Percentiles rank a stretch among this genome's conserved stretches.
Evolutionary conservation across 2,888 invertebrate genomes (phyloP).

Genomic region (Pachliopta kotzebuea): DNA sequence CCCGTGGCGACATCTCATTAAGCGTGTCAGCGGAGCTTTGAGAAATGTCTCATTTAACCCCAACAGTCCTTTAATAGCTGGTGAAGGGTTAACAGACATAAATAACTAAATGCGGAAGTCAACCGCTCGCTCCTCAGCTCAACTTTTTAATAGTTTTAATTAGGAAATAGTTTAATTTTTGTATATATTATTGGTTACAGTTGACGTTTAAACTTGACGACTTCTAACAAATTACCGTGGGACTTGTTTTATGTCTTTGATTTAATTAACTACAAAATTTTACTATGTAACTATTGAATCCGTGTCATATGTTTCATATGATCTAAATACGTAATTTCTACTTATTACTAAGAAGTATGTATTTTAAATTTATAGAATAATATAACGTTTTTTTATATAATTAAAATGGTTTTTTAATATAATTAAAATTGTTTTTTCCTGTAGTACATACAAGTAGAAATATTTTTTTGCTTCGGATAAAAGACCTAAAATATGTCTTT

Average conservation of each 20-base stretch:
- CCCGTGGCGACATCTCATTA: constrained; percentile 77
- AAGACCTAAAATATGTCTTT: no score
- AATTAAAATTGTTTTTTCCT: no score
- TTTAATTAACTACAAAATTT: not conserved
- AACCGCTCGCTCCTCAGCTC: constrained; percentile 55
- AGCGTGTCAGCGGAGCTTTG: constrained; percentile 73
- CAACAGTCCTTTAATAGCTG: constrained; percentile 71
- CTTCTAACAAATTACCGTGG: constrained; percentile 65
- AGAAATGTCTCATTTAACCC: constrained; percentile 80
- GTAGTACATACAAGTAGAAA: no score
- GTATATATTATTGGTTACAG: constrained; percentile 49
- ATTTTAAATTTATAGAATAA: no score
- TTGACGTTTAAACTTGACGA: constrained; percentile 49
- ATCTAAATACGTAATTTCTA: not conserved
- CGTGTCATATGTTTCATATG: not conserved
- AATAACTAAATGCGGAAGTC: constrained; percentile 76
- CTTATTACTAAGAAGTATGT: not conserved
- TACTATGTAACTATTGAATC: not conserved
- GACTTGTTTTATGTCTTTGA: constrained; percentile 11
- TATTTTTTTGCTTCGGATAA: no score
- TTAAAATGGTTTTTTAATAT: no score
- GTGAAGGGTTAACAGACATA: constrained; percentile 76
- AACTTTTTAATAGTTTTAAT: constrained; percentile 77
- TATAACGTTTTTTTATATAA: no score
- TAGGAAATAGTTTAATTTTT: constrained; percentile 78